Conservation (phyloP, 2,888 invertebrate genomes). For the Protodeltote pygarga region DNA sequence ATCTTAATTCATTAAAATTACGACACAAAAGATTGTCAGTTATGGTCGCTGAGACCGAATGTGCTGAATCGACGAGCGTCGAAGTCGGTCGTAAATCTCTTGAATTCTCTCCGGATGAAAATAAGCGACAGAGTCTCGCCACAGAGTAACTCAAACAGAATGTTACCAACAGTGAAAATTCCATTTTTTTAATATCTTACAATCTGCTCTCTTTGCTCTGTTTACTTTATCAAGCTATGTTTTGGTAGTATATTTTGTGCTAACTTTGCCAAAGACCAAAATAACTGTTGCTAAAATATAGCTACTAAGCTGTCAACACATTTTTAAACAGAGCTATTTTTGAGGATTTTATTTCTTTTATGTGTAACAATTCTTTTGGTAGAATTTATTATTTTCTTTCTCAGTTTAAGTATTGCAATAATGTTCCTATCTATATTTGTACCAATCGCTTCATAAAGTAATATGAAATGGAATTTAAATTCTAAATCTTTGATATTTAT, state of each 20-base stretch:
- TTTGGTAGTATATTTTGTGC: slow-evolving; percentile 15
- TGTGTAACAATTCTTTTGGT: not conserved
- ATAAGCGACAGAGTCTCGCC: slow-evolving; percentile 70
- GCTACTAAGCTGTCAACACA: not conserved
- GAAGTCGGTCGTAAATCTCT: slow-evolving; percentile 81
- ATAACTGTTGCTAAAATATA: not conserved
- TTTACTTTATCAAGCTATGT: slow-evolving; percentile 3
- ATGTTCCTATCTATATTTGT: too few species aligned
- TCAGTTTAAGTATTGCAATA: too few species aligned
- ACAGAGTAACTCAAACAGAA: slow-evolving; percentile 39
- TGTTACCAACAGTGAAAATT: slow-evolving; percentile 24
- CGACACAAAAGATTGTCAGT: slow-evolving; percentile 79
- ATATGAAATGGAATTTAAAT: not conserved
- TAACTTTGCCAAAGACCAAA: slow-evolving; percentile 6
- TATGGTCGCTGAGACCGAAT: slow-evolving; percentile 75
- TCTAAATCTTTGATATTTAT: not conserved
- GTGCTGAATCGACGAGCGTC: slow-evolving; percentile 80
- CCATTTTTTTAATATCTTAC: not conserved
- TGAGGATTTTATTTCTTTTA: not conserved
- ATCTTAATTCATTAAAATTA: slow-evolving; percentile 76
- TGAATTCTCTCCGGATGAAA: slow-evolving; percentile 75
- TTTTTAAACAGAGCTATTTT: not conserved
- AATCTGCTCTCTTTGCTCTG: not conserved
- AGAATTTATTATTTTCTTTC: not conserved
- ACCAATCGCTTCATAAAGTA: too few species aligned